Evolutionary conservation across 2,113 vertebrate species (phyloP), one percentile per base, ranked within the genome.

Genomic region (Coptodon bakossiorum): DNA sequence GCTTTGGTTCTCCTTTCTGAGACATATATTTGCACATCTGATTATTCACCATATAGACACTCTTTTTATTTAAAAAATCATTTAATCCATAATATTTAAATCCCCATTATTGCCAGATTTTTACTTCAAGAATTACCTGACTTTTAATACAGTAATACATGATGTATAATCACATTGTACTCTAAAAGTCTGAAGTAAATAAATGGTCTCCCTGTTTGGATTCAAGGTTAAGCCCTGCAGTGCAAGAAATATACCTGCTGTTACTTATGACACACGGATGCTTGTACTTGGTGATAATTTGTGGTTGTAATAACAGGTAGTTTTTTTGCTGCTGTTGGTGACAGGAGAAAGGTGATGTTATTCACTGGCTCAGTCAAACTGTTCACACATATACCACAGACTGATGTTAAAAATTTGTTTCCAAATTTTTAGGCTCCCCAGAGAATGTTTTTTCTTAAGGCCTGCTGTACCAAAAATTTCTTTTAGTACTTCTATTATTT

Each of bases 401-500:
- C 43, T 50, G 71, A 78, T 50, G 2, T 78, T 78, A 27, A 73
- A 45, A 5, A 1, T 48, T 73, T 73, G 1, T 45, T 48, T 76
- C 14, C 40, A 17, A 27, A 29, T 48, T 8, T 68, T 76, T 29
- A 27, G 40, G 6, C 14, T 48, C 40, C 68, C 22, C 40, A 24
- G 22, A 73, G 40, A 29, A 17, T 19, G 9, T 48, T 76, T 48
- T 73, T 43, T 45, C 22, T 48, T 29, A 29, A 17, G 71, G 43
- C 14, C 24, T 29, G 80, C 38, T 61, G 22, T 61, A 61, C 54
- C 54, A 45, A 19, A 45, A 0, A 34, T 1, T n/a, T n/a, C 0
- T 29, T 45, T 73, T 8, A 73, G 3, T 17, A 48, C 4, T 3
- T 48, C 10, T 45, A 19, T 50, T 68, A 68, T 68, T 14, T 68